Evolutionary conservation across 2,113 vertebrate genomes (phyloP).

Genomic region (Cynopterus brachyotis): DNA sequence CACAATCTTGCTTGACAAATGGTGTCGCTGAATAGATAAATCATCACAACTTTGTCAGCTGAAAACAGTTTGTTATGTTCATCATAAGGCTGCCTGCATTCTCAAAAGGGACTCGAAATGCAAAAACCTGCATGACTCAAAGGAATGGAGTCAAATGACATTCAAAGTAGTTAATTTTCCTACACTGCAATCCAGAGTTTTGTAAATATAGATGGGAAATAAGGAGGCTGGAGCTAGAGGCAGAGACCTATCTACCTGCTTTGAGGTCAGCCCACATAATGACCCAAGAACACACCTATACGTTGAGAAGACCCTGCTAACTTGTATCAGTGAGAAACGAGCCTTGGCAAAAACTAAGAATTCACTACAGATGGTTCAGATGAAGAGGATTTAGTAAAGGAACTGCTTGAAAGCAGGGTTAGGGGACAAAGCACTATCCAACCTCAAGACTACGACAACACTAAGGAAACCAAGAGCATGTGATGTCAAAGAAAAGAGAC

Average conservation of each 20-base stretch:
- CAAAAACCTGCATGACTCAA: background rate
- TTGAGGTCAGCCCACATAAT: background rate
- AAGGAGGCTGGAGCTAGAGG: background rate
- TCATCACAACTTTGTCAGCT: background rate
- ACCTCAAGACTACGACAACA: background rate
- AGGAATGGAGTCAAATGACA: constrained; percentile 5
- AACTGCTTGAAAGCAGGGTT: background rate
- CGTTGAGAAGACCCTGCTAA: background rate
- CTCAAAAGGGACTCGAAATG: background rate
- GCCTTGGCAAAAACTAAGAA: background rate
- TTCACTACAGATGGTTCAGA: background rate
- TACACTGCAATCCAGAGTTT: background rate
- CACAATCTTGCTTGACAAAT: background rate
- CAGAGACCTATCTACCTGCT: background rate
- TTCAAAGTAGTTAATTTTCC: constrained; percentile 12
- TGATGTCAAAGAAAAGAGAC: background rate
- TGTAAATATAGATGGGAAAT: background rate
- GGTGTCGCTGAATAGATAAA: background rate
- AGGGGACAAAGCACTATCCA: background rate
- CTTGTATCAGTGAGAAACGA: background rate
- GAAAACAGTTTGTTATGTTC: background rate
- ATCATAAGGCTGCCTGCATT: background rate
- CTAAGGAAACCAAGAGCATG: background rate
- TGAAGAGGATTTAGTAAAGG: background rate
- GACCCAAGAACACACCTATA: background rate